phyloP scores from a whole-genome alignment of 2,888 invertebrate species.

The Chorisops tibialis region DNA sequence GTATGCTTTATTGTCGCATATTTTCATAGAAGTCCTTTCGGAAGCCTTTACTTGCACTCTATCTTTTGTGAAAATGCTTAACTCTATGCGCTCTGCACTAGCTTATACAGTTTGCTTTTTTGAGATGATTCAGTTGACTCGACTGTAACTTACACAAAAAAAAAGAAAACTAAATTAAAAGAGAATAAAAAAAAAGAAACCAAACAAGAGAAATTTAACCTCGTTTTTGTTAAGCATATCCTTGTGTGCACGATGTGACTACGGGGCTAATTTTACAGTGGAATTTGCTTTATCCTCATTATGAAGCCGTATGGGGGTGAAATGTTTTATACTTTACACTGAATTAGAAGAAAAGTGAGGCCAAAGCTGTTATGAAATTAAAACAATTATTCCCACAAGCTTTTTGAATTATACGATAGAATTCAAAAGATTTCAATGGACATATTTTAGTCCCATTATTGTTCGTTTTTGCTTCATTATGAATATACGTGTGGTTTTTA shows the following conservation, averaged over 20 bases:
- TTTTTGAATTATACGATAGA: conserved; percentile 2
- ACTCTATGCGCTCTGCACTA: neutral
- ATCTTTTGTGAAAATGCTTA: conserved; percentile 17
- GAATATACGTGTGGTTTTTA: too few species aligned
- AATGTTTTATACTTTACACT: neutral
- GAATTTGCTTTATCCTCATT: conserved; percentile 14
- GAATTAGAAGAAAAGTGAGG: conserved; percentile 1
- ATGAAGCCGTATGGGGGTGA: neutral
- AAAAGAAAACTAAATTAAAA: neutral
- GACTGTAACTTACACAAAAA: conserved; percentile 9
- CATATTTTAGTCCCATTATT: too few species aligned
- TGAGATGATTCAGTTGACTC: conserved; percentile 9
- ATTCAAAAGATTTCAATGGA: neutral
- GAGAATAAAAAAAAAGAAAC: neutral
- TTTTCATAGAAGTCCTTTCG: conserved; percentile 5
- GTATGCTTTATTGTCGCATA: conserved; percentile 19
- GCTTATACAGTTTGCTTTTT: neutral
- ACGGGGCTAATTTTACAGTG: conserved; percentile 8
- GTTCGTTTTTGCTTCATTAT: too few species aligned
- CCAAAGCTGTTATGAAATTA: conserved; percentile 10
- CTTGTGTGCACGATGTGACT: conserved; percentile 13
- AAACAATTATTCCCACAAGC: neutral
- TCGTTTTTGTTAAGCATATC: conserved; percentile 8
- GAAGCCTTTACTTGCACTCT: conserved; percentile 3
- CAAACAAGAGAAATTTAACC: neutral